These are phyloP conservation scores for Enoplolaimus lenunculus DNA, from an alignment of 2,888 invertebrate species.

Conservation along the genomic window DNA sequence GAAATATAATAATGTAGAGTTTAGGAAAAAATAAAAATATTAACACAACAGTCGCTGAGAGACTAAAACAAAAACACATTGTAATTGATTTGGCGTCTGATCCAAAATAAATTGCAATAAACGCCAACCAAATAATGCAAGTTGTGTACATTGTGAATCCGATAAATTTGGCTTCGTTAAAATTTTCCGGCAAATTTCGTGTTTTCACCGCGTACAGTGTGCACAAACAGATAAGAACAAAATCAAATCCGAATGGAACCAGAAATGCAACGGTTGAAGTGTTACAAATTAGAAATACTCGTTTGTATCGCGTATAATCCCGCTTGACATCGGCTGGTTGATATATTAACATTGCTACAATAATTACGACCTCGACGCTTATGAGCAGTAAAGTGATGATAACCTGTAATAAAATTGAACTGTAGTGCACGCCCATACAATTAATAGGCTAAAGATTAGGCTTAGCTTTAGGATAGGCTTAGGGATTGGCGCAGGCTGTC, in stretches of 20 bases:
- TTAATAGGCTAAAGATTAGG: too few species aligned
- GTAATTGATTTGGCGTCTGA: slow-evolving; percentile 48
- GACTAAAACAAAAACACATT: slow-evolving; percentile 57
- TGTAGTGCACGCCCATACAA: too few species aligned
- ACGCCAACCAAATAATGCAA: slow-evolving; percentile 91
- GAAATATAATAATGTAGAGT: slow-evolving; percentile 58
- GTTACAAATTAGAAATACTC: slow-evolving; percentile 54
- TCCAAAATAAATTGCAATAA: slow-evolving; percentile 89
- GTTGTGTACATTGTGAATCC: slow-evolving; percentile 98
- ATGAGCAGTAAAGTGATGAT: slow-evolving; percentile 69
- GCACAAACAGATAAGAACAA: slow-evolving; percentile 59
- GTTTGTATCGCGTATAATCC: slow-evolving; percentile 45
- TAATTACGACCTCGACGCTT: slow-evolving; percentile 65
- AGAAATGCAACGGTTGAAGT: slow-evolving; percentile 55
- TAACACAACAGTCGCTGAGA: slow-evolving; percentile 58
- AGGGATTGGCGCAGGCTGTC: too few species aligned
- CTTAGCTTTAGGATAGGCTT: too few species aligned
- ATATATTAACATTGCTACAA: slow-evolving; percentile 50
- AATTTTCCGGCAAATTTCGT: slow-evolving; percentile 91
- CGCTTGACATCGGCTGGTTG: slow-evolving; percentile 45
- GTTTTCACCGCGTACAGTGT: slow-evolving; percentile 89
- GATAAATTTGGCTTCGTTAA: slow-evolving; percentile 59
- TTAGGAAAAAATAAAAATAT: slow-evolving; percentile 61
- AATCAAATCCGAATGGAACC: slow-evolving; percentile 63
- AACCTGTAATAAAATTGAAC: too few species aligned